These are phyloP conservation scores for Sesamia nonagrioides DNA, from an alignment of 1,140 invertebrate genomes.

Conservation along the genomic window DNA sequence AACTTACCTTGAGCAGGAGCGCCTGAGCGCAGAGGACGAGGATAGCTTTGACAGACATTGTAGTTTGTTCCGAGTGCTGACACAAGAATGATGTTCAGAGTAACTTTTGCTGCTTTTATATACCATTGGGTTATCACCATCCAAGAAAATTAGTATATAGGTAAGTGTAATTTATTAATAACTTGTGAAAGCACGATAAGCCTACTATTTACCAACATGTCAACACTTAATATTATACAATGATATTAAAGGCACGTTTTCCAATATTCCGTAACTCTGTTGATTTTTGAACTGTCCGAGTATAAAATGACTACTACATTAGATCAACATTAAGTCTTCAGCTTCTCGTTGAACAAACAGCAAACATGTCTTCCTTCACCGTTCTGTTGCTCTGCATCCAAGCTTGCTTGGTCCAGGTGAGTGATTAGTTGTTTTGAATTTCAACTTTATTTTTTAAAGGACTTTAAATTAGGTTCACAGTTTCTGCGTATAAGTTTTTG, in stretches of 20 bases:
- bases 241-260: background rate
- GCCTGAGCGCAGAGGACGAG: constrained; percentile 28
- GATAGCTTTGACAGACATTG: constrained; percentile 24
- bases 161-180: constrained; percentile 11
- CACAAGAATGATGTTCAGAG: constrained; percentile 24
- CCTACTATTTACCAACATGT: background rate
- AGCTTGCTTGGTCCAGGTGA: constrained; percentile 27
- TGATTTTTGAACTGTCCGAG: too few relatives aligned
- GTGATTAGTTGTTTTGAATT: background rate
- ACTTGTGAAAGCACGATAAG: background rate
- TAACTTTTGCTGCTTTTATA: background rate
- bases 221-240: background rate
- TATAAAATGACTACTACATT: background rate
- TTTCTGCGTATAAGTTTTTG: too few relatives aligned
- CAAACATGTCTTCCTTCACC: constrained; percentile 18
- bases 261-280: background rate
- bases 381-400: constrained; percentile 3
- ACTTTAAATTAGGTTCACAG: too few relatives aligned
- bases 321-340: constrained; percentile 21
- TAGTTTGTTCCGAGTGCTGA: constrained; percentile 15
- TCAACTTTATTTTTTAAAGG: too few relatives aligned
- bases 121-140: background rate
- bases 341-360: constrained; percentile 6
- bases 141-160: background rate
- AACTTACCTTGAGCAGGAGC: constrained; percentile 2